Percentiles rank a stretch among this genome's conserved stretches.
Conservation (phyloP, 2,888 invertebrate species). For the Himalopsyche anomala region DNA sequence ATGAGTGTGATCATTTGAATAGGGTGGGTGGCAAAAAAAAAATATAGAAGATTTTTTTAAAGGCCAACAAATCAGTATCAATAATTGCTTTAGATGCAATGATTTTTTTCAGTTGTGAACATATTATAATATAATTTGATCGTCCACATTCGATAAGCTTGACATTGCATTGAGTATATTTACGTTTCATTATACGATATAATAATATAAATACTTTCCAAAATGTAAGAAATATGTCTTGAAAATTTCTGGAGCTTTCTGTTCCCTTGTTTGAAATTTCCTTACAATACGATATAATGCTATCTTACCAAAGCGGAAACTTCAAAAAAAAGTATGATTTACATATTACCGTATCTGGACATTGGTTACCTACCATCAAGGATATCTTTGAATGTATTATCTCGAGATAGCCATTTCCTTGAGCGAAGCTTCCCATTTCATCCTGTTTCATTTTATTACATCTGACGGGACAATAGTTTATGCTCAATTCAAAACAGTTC, state of each 20-base stretch:
- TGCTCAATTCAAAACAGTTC: conserved; percentile 41
- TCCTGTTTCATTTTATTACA: conserved; percentile 50
- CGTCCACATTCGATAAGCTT: too few species aligned
- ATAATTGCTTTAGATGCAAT: too few species aligned
- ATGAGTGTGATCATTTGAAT: too few species aligned
- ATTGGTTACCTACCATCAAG: conserved; percentile 41
- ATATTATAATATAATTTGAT: too few species aligned
- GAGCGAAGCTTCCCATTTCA: conserved; percentile 24
- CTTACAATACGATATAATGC: conserved; percentile 9
- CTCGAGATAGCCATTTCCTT: conserved; percentile 43
- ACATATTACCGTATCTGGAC: conserved; percentile 54
- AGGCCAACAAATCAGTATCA: too few species aligned
- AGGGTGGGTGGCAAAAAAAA: too few species aligned
- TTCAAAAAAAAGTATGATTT: conserved; percentile 50
- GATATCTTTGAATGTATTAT: conserved; percentile 52
- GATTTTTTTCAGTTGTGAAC: too few species aligned
- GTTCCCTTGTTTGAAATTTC: not conserved
- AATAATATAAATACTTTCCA: too few species aligned
- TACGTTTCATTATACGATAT: too few species aligned
- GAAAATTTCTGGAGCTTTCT: not conserved
- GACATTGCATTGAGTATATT: too few species aligned
- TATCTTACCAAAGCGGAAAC: conserved; percentile 38
- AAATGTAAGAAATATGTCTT: too few species aligned
- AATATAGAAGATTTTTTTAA: too few species aligned
- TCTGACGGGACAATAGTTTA: conserved; percentile 56